Base-by-base conservation (phyloP, 2,797 vertebrate species). In the Lerista edwardsae region DNA sequence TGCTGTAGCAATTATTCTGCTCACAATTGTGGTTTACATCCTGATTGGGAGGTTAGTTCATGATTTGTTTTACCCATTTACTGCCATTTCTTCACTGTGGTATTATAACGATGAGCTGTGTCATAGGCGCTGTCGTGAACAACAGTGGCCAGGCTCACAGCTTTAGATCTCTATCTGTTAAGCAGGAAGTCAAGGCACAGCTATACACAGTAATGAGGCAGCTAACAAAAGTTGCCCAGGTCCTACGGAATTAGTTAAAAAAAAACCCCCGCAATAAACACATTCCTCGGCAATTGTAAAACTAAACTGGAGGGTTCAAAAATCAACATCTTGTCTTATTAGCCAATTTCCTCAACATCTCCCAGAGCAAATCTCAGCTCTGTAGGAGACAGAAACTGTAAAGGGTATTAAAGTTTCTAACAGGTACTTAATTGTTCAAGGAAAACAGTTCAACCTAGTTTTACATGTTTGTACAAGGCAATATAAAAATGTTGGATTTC, bases 1-100 rank as follows among this genome's bases (percentile, higher is more conserved):
- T 0, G 98, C 98, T 0, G 97, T 98, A 86, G 98, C 97, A 90
- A 97, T 99, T 93, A 98, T 99, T 89, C 97, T 99, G 59, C 97
- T 99, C 91, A 98, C 98, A 0, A 97, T 98, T 79, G 95, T 99
- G 92, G 96, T 98, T 89, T 99, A 99, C 69, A 47, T 99, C 93
- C 89, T 99, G 94, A 98, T 99, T 91, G 97, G 98, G 93, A 98
- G 98, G 98, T 99, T 87, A 91, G 97, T 92, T 84, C 81, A 34
- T 41, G 2, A 0, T 75, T 81, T 91, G 27, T 55, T 84, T 93
- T 89, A 69, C 27, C 69, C 65, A 3, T 91, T 89, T 87, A 7
- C 34, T 91, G 80, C 78, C 3, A 0, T 36, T 83, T 62, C 84
- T 1, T 27, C 29, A 12, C 19, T 69, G 57, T 51, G 65, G 12